Evolutionary conservation across 2,888 invertebrate species (phyloP), one percentile per base, ranked within the genome.

Genomic region (Coenonympha glycerion): DNA sequence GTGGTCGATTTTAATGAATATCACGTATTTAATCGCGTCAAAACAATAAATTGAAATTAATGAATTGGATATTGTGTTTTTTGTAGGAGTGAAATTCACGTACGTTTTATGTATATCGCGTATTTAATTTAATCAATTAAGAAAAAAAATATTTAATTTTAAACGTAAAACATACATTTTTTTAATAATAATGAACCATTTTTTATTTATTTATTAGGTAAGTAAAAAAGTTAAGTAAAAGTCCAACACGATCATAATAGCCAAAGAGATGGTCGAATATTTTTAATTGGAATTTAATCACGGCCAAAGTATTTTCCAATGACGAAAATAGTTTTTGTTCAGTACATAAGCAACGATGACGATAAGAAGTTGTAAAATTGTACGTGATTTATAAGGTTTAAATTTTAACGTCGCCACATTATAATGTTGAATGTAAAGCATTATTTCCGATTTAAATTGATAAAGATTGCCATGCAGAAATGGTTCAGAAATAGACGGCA

Each of bases 401-500:
- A n/a, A 31, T 31, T 19, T 9, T 11, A 19, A 9, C 4, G 6
- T 31, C 5, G n/a, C n/a, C n/a, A n/a, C n/a, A n/a, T 31, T 2
- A 3, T 8, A 18, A 16, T 11, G 3, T 9, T 19, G 19, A 9
- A 39, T 24, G 2, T 13, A n/a, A n/a, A n/a, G 19, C 18, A 19
- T 37, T 37, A 37, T 37, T 37, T 19, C 11, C 39, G 24, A 9
- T 24, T 28, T 6, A 18, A n/a, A 41, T 41, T 41, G 18, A 6
- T 41, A 28, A 11, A 16, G 18, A 28, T 28, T 28, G n/a, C 28
- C 41, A 8, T 19, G 22, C 24, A 15, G 22, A 37, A 40, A 44
- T 18, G 24, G n/a, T 52, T 39, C 47, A 42, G 33, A 52, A 50
- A 68, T 59, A 65, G 59, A 52, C 34, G 31, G 19, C 53, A 60